These are phyloP conservation scores for Gymnosoma rotundatum DNA, from an alignment of 2,888 invertebrate species.

Conservation along the genomic window DNA sequence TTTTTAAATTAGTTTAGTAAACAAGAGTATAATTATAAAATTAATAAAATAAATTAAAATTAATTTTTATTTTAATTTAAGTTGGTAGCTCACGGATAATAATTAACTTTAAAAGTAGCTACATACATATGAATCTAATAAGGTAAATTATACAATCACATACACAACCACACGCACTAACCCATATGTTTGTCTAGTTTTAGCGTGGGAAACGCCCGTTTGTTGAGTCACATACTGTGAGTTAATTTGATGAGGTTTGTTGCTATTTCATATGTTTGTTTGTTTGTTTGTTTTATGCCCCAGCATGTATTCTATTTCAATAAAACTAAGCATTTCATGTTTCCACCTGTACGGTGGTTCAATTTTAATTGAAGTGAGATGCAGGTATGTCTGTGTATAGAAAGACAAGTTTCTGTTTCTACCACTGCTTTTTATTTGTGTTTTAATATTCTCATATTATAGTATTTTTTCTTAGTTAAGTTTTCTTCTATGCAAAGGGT, in stretches of 20 bases:
- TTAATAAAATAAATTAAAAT: too few relatives aligned
- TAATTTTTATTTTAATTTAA: too few relatives aligned
- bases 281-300: constrained; percentile 33
- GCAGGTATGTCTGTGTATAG: not conserved
- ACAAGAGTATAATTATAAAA: too few relatives aligned
- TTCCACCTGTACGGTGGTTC: constrained; percentile 63
- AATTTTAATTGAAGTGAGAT: constrained; percentile 45
- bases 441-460: not conserved
- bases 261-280: constrained; percentile 16
- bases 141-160: not conserved
- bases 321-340: constrained; percentile 29
- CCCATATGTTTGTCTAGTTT: constrained; percentile 22
- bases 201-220: constrained; percentile 74
- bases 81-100: too few relatives aligned
- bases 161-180: not conserved
- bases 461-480: not conserved
- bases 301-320: constrained; percentile 19
- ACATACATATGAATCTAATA: too few relatives aligned
- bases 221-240: constrained; percentile 70
- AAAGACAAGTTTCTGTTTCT: constrained; percentile 37
- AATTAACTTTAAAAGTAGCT: too few relatives aligned
- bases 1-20: too few relatives aligned
- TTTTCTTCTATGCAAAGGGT: not conserved
- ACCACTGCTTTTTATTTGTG: not conserved
- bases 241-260: constrained; percentile 63